Percentiles rank a stretch among this genome's conserved stretches.
Evolutionary conservation across 2,113 vertebrate genomes (phyloP).

Genomic region (Ciconia stormi): DNA sequence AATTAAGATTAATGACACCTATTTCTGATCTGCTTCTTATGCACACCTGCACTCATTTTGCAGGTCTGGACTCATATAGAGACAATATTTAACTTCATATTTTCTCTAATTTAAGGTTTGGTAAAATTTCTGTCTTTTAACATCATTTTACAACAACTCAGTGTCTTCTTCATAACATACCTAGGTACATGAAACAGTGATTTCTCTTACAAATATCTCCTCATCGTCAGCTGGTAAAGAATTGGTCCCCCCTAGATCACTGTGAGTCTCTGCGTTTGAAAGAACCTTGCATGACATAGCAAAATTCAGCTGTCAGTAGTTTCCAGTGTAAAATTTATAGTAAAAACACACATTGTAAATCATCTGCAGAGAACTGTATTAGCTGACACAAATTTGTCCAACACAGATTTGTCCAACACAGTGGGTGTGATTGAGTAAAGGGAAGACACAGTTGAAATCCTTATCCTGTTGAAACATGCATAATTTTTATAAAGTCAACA

Average conservation of each 20-base stretch:
- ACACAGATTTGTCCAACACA: neutral
- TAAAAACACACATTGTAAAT: neutral
- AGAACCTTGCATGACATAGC: neutral
- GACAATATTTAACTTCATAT: neutral
- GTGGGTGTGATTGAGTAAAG: neutral
- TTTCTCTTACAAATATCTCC: neutral
- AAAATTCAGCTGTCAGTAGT: neutral
- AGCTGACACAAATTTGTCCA: neutral
- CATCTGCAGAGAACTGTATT: neutral
- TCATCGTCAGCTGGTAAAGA: neutral
- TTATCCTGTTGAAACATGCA: neutral
- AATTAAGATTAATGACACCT: neutral
- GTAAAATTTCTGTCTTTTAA: neutral
- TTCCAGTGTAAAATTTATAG: neutral
- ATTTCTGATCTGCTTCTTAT: neutral
- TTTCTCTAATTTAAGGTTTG: neutral
- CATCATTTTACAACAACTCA: neutral
- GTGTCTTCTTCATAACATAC: neutral
- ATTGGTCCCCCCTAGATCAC: neutral
- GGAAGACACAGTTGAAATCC: neutral
- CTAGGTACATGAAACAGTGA: neutral
- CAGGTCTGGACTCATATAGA: neutral
- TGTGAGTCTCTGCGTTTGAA: neutral
- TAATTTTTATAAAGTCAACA: neutral
- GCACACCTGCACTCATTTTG: neutral